Percentiles rank a stretch among this genome's conserved stretches.
Conservation (phyloP, 1,140 invertebrate genomes). For the Amyelois transitella region DNA sequence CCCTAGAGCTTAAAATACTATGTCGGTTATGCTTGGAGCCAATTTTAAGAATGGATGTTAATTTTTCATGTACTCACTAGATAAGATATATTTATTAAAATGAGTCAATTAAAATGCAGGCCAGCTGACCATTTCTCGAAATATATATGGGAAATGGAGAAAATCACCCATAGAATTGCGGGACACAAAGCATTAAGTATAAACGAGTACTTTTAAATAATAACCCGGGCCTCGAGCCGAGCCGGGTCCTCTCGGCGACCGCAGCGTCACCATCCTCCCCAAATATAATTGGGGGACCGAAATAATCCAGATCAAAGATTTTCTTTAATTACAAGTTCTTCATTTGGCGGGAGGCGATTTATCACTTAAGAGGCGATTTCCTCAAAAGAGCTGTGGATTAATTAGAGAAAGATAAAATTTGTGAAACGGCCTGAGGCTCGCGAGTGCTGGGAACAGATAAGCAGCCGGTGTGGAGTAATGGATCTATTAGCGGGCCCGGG, state of each 20-base stretch:
- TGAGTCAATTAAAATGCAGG: too few species aligned
- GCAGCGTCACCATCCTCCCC: conserved; percentile 10
- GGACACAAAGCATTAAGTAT: too few species aligned
- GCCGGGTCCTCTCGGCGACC: neutral
- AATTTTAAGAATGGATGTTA: too few species aligned
- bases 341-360: conserved; percentile 46
- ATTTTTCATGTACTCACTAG: too few species aligned
- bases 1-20: too few species aligned
- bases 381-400: conserved; percentile 56
- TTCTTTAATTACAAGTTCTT: conserved; percentile 53
- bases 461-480: conserved; percentile 47
- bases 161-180: too few species aligned
- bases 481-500: conserved; percentile 45
- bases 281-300: conserved; percentile 33
- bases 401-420: conserved; percentile 68
- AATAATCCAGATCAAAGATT: conserved; percentile 57
- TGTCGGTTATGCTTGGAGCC: too few species aligned
- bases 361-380: conserved; percentile 57
- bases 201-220: too few species aligned
- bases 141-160: too few species aligned
- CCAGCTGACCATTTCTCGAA: too few species aligned
- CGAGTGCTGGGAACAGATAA: conserved; percentile 59
- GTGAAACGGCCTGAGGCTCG: conserved; percentile 48
- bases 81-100: too few species aligned
- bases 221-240: too few species aligned